These are phyloP conservation scores for Grallaria varia DNA, from an alignment of 2,113 vertebrate species.

Conservation along the genomic window DNA sequence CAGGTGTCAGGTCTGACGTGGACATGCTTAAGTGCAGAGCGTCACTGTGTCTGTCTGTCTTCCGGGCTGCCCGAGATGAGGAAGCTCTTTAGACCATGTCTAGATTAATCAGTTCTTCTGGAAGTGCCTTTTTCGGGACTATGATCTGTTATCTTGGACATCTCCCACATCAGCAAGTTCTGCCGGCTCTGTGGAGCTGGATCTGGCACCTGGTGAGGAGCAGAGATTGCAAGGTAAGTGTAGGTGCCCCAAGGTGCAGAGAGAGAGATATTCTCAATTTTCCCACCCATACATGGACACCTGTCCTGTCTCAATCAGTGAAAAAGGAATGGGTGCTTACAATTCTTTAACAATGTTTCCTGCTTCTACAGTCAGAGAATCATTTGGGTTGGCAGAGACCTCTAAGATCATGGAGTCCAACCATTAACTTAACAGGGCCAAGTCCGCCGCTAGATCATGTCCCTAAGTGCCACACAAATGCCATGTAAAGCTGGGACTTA, in stretches of 20 bases:
- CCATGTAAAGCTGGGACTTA: background rate
- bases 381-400: background rate
- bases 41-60: background rate
- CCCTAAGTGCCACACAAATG: background rate
- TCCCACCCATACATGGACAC: background rate
- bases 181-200: background rate
- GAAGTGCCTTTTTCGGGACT: background rate
- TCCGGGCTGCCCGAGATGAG: background rate
- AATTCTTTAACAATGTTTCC: background rate
- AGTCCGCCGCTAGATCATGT: accelerated
- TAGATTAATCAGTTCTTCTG: background rate
- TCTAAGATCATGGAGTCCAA: background rate
- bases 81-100: background rate
- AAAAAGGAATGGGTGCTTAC: background rate
- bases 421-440: background rate
- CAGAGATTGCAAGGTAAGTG: background rate
- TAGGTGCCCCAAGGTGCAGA: accelerated
- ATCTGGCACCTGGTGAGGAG: background rate
- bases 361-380: background rate
- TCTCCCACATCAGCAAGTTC: background rate
- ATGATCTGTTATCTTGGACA: background rate
- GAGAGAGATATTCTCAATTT: background rate
- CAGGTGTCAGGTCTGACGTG: background rate
- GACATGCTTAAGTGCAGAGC: accelerated
- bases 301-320: background rate